A percentile compares a stretch with the other conserved stretches of the same genome.
Evolutionary conservation across 2,888 invertebrate species (phyloP).

Genomic region (Pandemis corylana): DNA sequence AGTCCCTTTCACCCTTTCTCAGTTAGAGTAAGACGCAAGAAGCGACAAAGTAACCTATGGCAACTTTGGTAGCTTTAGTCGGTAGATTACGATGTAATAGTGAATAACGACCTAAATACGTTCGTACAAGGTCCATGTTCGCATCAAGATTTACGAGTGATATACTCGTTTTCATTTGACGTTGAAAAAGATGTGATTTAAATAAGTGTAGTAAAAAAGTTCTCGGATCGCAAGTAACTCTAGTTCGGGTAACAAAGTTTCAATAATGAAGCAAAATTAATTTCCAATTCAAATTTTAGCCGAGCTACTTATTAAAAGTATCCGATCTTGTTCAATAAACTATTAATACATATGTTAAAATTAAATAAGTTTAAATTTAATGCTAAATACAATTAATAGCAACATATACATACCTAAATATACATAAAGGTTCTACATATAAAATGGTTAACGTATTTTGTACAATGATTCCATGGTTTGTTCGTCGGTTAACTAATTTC

Average conservation of each 20-base stretch:
- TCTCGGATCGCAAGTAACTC: neutral
- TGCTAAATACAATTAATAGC: conserved; percentile 40
- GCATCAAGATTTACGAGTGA: neutral
- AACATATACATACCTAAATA: conserved; percentile 50
- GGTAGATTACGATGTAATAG: neutral
- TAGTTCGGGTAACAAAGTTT: neutral
- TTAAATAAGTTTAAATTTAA: conserved; percentile 45
- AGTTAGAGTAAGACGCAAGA: neutral
- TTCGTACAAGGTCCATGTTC: neutral
- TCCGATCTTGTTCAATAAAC: conserved; percentile 15
- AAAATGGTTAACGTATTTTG: conserved; percentile 63
- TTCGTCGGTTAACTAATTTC: conserved; percentile 43
- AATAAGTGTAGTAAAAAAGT: too few relatives aligned
- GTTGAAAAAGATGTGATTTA: neutral
- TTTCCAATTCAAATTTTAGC: too few relatives aligned
- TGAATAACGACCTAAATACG: neutral
- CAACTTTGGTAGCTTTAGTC: neutral
- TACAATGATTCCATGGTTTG: conserved; percentile 62
- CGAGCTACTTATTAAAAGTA: neutral
- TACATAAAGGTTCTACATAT: conserved; percentile 60
- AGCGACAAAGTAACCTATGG: neutral
- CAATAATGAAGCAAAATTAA: too few relatives aligned
- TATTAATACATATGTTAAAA: conserved; percentile 42
- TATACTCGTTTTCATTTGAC: neutral
- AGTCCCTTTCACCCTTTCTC: too few relatives aligned